phyloP scores from a whole-genome alignment of 2,113 vertebrate genomes.

The Chamaetylas fuelleborni region DNA sequence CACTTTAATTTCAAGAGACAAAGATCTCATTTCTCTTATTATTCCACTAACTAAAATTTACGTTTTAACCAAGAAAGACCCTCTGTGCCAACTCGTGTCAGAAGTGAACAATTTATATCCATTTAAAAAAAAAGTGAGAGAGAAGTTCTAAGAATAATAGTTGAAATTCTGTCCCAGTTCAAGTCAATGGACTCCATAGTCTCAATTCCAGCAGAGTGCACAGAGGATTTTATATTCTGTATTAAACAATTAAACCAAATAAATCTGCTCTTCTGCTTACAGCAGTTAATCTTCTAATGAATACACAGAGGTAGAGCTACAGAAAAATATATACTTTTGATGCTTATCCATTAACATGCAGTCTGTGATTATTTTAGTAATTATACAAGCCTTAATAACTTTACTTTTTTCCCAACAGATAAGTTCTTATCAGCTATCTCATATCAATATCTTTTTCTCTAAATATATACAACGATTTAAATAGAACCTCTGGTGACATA shows the following conservation, averaged over 20 bases:
- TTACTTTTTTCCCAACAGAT: background rate
- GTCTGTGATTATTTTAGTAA: background rate
- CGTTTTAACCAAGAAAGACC: slow-evolving; percentile 58
- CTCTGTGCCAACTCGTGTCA: slow-evolving; percentile 33
- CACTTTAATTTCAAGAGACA: slow-evolving; percentile 70
- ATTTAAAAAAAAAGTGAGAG: background rate
- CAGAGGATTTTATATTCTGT: slow-evolving; percentile 15
- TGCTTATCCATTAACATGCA: background rate
- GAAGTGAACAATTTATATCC: slow-evolving; percentile 61
- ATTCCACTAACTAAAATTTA: slow-evolving; percentile 62
- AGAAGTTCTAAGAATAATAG: background rate
- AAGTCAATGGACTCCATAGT: background rate
- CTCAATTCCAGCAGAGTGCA: background rate
- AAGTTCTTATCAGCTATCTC: background rate
- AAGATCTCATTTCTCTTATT: slow-evolving; percentile 68
- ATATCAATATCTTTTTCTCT: background rate
- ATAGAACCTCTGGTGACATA: background rate
- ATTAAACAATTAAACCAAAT: slow-evolving; percentile 26
- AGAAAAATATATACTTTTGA: background rate
- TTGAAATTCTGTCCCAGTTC: background rate
- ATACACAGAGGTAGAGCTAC: background rate
- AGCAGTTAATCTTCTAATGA: slow-evolving; percentile 34
- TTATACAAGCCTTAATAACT: background rate
- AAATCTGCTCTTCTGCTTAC: slow-evolving; percentile 39
- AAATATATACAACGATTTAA: background rate